Conservation (phyloP, 2,888 invertebrate species). For the Glaucopsyche alexis region DNA sequence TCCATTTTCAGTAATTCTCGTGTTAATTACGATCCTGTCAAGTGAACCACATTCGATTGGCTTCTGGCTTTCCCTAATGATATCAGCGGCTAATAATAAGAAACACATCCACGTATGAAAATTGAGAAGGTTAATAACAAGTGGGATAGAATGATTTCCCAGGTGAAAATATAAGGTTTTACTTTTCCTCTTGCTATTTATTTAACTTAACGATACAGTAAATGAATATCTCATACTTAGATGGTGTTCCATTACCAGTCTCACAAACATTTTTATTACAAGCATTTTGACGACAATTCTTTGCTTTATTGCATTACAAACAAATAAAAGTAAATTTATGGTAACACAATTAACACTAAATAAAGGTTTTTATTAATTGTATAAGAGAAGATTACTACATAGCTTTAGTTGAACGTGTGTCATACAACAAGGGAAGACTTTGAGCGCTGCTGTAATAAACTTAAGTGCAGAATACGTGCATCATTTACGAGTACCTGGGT, state of each 20-base stretch:
- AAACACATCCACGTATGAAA: slow-evolving; percentile 20
- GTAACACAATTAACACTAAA: too few species aligned
- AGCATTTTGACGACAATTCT: too few species aligned
- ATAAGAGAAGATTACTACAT: neutral
- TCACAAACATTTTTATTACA: too few species aligned
- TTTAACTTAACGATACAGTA: slow-evolving; percentile 47
- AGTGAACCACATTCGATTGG: slow-evolving; percentile 8
- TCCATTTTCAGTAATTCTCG: neutral
- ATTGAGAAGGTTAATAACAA: slow-evolving; percentile 24
- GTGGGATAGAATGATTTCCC: slow-evolving; percentile 36
- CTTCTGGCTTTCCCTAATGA: neutral
- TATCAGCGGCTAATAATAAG: neutral
- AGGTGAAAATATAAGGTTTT: slow-evolving; percentile 50
- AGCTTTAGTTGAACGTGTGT: neutral
- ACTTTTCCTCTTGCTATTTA: slow-evolving; percentile 55
- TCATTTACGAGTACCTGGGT: neutral
- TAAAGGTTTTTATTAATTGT: neutral
- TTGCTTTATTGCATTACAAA: too few species aligned
- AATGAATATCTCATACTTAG: slow-evolving; percentile 16
- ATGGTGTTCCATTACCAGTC: too few species aligned
- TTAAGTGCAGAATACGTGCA: slow-evolving; percentile 5
- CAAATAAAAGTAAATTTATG: too few species aligned
- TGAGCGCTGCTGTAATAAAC: neutral
- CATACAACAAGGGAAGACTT: neutral
- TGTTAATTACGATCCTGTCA: slow-evolving; percentile 12